Base-by-base conservation (phyloP, 2,888 invertebrate genomes). In the Plagiodera versicolora region DNA sequence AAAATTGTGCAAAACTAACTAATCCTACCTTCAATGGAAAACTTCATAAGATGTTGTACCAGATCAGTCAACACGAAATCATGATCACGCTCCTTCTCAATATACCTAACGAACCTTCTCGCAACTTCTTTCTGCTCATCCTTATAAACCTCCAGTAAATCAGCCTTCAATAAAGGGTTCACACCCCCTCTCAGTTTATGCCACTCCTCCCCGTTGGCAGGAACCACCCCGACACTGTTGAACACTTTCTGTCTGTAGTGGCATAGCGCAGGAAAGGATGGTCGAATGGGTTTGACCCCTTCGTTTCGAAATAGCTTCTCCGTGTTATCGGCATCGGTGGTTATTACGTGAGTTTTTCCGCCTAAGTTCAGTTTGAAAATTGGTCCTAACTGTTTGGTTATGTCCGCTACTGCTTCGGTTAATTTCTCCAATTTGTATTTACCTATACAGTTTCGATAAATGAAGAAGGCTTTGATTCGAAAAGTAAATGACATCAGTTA, bases 141-240 rank as follows among this genome's bases (percentile, higher is more conserved):
- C 16, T 79, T 73, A 69, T 82, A 86, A 46, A 76, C 70, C 35
- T 79, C 72, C 6, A 84, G 78, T 44, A 82, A 74, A 46, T 76
- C 75, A 0, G 81, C 77, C 59, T 81, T 74, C 73, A 86, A 77
- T 74, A 86, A 78, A 49, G 83, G 80, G 56, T 81, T 81, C 2
- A 84, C 79, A 0, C 82, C 83, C 58, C 78, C 79, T 60, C 86
- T 74, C 46, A 84, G 78, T 64, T 81, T 79, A 65, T 83, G 81
- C 86, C 86, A 86, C 67, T 85, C 84, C 16, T 82, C 80, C 0
- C 86, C 86, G 73, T 86, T 86, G 50, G 83, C 83, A 61, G 85
- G 83, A 11, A 85, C 83, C 4, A 86, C 77, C 10, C 86, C 86
- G 9, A 81, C 81, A 60, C 84, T 83, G 10, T 72, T 74, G 64